These are phyloP conservation scores for Enteromius treurensis DNA, from an alignment of 2,797 vertebrate genomes.

Conservation along the genomic window DNA sequence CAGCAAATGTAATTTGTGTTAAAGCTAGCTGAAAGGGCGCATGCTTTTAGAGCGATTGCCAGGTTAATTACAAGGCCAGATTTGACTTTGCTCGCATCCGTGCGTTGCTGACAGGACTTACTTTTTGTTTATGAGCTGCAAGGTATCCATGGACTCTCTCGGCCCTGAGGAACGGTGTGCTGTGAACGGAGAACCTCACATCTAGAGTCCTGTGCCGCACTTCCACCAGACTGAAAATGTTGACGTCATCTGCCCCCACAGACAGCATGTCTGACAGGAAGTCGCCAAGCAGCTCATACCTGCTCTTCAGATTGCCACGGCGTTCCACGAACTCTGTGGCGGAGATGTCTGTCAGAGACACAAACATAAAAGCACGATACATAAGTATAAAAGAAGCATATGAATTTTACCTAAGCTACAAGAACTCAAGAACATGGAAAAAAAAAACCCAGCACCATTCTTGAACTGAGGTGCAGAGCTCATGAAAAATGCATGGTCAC, in stretches of 20 bases:
- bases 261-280: slow-evolving; percentile 81
- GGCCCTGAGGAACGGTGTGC: slow-evolving; percentile 74
- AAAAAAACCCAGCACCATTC: slow-evolving; percentile 22
- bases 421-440: slow-evolving; percentile 5
- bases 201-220: slow-evolving; percentile 76
- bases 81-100: not conserved
- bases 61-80: slow-evolving; percentile 8
- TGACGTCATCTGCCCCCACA: slow-evolving; percentile 73
- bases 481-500: slow-evolving; percentile 53
- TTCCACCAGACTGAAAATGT: slow-evolving; percentile 81
- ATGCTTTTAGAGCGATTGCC: slow-evolving; percentile 16
- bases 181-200: slow-evolving; percentile 77
- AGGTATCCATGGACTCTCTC: slow-evolving; percentile 85
- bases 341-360: slow-evolving; percentile 74
- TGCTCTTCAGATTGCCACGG: slow-evolving; percentile 73
- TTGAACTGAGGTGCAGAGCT: slow-evolving; percentile 30
- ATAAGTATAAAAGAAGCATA: slow-evolving; percentile 40
- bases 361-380: slow-evolving; percentile 54
- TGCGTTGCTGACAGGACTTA: slow-evolving; percentile 55
- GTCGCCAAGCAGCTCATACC: slow-evolving; percentile 77
- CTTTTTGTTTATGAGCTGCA: slow-evolving; percentile 84
- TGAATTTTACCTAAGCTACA: slow-evolving; percentile 24
- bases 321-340: slow-evolving; percentile 83
- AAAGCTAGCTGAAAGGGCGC: not conserved
- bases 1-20: slow-evolving; percentile 5